A percentile compares a stretch with the other conserved stretches of the same genome.
These are phyloP conservation scores for Chironomus tentans DNA, from an alignment of 2,888 invertebrate genomes.

Conservation along the genomic window DNA sequence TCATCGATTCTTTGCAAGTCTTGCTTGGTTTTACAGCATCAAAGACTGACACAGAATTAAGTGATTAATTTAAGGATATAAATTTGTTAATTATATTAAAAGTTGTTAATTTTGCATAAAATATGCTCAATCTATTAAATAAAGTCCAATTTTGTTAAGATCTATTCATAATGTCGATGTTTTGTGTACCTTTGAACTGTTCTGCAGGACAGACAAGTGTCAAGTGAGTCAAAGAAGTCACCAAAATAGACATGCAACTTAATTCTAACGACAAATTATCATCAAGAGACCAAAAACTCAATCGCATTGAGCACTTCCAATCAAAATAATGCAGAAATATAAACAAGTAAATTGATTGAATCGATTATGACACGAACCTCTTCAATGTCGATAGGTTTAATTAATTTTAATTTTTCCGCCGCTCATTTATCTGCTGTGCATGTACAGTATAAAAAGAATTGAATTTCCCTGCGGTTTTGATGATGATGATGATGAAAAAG, in stretches of 20 bases:
- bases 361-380: background rate
- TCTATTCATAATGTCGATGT: too few relatives aligned
- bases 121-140: too few relatives aligned
- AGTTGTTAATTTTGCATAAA: too few relatives aligned
- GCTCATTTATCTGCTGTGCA: background rate
- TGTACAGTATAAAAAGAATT: background rate
- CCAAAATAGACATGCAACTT: background rate
- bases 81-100: too few relatives aligned
- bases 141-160: too few relatives aligned
- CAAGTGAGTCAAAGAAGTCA: too few relatives aligned
- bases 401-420: background rate
- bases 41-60: constrained; percentile 8
- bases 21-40: constrained; percentile 5
- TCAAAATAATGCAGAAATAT: background rate
- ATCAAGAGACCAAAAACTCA: too few relatives aligned
- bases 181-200: too few relatives aligned
- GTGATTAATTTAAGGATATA: background rate
- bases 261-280: background rate
- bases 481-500: background rate
- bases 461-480: background rate
- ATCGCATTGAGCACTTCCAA: too few relatives aligned
- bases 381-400: background rate
- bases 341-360: background rate
- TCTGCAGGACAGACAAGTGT: too few relatives aligned
- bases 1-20: constrained; percentile 13